A percentile compares a stretch with the other conserved stretches of the same genome.
phyloP scores from a whole-genome alignment of 1,140 invertebrate genomes.

The Drosophila lini region DNA sequence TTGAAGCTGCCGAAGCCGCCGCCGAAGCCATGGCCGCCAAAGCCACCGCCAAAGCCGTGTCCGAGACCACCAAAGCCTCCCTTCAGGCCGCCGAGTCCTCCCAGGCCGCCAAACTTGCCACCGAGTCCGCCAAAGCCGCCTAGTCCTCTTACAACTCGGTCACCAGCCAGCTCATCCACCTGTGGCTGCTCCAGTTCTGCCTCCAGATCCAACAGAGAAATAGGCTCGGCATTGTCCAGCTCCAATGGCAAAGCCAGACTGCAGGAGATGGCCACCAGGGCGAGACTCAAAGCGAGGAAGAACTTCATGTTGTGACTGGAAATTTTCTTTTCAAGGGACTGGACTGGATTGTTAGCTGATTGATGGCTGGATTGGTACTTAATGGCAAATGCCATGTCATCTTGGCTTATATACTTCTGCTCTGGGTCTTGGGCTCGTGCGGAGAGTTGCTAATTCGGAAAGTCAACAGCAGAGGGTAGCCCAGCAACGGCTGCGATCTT shows the following conservation, averaged over 20 bases:
- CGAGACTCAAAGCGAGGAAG: conserved; percentile 34
- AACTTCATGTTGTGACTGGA: conserved; percentile 53
- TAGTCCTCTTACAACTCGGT: conserved; percentile 59
- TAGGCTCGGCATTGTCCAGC: conserved; percentile 21
- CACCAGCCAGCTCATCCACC: conserved; percentile 21
- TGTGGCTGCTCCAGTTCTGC: conserved; percentile 11
- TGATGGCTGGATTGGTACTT: conserved; percentile 49
- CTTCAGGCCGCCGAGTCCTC: conserved; percentile 47
- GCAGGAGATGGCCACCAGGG: conserved; percentile 35
- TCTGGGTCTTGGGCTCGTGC: conserved; percentile 56
- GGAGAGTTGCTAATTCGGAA: conserved; percentile 63
- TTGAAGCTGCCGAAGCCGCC: conserved; percentile 64
- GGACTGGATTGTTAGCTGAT: conserved; percentile 13
- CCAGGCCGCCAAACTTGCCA: conserved; percentile 56
- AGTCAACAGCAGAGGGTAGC: conserved; percentile 36
- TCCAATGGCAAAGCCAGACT: conserved; percentile 51
- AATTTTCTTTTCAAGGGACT: not conserved
- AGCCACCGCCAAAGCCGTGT: conserved; percentile 57
- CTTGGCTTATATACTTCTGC: conserved; percentile 60
- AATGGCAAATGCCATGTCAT: conserved; percentile 37
- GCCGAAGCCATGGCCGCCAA: conserved; percentile 58
- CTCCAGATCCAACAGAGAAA: conserved; percentile 46
- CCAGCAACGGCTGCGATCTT: conserved; percentile 36
- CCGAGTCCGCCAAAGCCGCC: conserved; percentile 63
- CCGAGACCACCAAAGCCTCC: conserved; percentile 62